Evolutionary conservation across 2,797 vertebrate genomes (phyloP).

Genomic region (Rhynchonycteris naso): DNA sequence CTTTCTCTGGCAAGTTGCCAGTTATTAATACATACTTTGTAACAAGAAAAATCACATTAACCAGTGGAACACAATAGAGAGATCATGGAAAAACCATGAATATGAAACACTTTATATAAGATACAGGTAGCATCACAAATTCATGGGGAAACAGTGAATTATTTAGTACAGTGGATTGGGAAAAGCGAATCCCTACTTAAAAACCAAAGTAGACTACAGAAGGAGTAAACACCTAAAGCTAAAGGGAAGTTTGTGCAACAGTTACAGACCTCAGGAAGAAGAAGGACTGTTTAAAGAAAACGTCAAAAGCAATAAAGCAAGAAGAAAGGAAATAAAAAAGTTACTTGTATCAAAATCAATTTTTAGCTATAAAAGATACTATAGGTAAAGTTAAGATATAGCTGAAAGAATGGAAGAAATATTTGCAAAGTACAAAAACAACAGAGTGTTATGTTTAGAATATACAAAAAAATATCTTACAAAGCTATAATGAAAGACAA

Average conservation of each 20-base stretch:
- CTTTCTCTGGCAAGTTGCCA: neutral
- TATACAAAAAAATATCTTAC: neutral
- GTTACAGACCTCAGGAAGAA: neutral
- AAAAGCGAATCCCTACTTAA: slow-evolving; percentile 12
- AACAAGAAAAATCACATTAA: neutral
- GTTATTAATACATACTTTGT: neutral
- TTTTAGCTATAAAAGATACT: neutral
- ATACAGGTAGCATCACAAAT: neutral
- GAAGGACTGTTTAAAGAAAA: neutral
- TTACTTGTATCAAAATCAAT: neutral
- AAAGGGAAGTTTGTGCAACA: neutral
- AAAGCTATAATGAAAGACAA: neutral
- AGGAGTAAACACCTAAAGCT: neutral
- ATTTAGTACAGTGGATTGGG: neutral
- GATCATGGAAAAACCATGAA: neutral
- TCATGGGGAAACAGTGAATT: neutral
- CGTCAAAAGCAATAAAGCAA: slow-evolving; percentile 15
- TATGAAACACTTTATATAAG: neutral
- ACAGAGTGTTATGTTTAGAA: neutral
- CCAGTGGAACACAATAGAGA: neutral
- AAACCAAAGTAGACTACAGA: neutral
- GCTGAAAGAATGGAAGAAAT: neutral
- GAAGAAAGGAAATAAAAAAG: neutral
- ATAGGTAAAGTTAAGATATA: neutral
- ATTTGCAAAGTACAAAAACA: neutral